Evolutionary conservation across 1,140 invertebrate genomes (phyloP), one percentile per base, ranked within the genome.

Genomic region (Agraylea sexmaculata): DNA sequence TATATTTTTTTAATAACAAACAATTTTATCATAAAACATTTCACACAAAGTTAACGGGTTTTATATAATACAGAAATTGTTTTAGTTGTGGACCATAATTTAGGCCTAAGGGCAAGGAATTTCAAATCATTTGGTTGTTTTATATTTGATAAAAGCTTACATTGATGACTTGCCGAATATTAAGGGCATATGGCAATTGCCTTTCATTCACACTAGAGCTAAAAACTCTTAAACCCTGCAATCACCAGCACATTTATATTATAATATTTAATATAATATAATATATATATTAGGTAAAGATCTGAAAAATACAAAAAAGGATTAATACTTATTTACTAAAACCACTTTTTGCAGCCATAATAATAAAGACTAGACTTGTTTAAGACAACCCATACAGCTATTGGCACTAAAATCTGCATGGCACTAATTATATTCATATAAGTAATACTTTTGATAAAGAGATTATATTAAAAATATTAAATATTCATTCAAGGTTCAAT

Each of bases 231-330:
- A 47, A 50, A 50, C 48, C 48, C 48, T 50, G 48, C 48, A 50
- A 45, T 50, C 45, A 50, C 48, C 48, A 50, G 48, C 48, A 50
- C 44, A 46, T 49, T 42, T 39, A 40, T 44, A 42, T 31, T n/a
- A n/a, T n/a, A n/a, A n/a, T n/a, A n/a, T n/a, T n/a, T n/a, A n/a
- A n/a, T n/a, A n/a, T n/a, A n/a, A 46, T 49, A 42, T 28, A 29
- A 42, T 46, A 46, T 43, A 44, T 47, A 50, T 44, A 46, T 50
- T 50, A 50, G 48, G 44, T 50, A 46, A 46, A 50, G 48, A 50
- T 46, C 44, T 50, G 48, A 50, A 50, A 49, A 47, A 49, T 50
- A 50, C 45, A 50, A 50, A 50, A 46, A 50, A 50, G 42, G 42
- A 50, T 46, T 46, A 46, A 50, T 50, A 50, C 44, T 46, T 50